A percentile compares a stretch with the other conserved stretches of the same genome.
These are phyloP conservation scores for Speoplatyrhinus poulsoni DNA, from an alignment of 2,113 vertebrate genomes.

Conservation along the genomic window DNA sequence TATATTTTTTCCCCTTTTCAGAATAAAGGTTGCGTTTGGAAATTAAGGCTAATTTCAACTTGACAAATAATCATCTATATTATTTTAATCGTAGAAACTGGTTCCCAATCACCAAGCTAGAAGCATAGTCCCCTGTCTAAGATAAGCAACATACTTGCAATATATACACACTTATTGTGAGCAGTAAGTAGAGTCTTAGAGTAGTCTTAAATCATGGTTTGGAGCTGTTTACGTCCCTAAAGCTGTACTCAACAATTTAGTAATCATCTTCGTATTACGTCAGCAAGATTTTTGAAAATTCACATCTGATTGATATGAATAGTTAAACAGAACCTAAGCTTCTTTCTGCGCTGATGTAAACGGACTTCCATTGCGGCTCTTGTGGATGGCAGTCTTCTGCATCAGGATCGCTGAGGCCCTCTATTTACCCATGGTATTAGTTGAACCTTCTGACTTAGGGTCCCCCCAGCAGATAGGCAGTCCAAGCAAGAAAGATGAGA, in stretches of 20 bases:
- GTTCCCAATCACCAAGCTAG: too few relatives aligned
- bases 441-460: not conserved
- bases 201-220: too few relatives aligned
- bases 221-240: not conserved
- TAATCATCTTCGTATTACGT: not conserved
- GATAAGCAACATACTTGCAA: too few relatives aligned
- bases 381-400: constrained; percentile 4
- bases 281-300: not conserved
- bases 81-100: too few relatives aligned
- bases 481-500: too few relatives aligned
- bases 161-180: too few relatives aligned
- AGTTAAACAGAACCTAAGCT: not conserved
- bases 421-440: not conserved
- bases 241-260: not conserved
- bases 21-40: too few relatives aligned
- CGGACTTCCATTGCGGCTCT: not conserved
- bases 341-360: constrained; percentile 17
- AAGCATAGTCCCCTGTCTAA: too few relatives aligned
- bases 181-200: too few relatives aligned
- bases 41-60: too few relatives aligned
- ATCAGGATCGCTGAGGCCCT: not conserved
- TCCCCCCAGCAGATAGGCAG: not conserved
- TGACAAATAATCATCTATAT: too few relatives aligned
- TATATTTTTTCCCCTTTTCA: too few relatives aligned
- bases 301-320: not conserved